Conservation (phyloP, 1,140 invertebrate genomes). For the Apis dorsata region DNA sequence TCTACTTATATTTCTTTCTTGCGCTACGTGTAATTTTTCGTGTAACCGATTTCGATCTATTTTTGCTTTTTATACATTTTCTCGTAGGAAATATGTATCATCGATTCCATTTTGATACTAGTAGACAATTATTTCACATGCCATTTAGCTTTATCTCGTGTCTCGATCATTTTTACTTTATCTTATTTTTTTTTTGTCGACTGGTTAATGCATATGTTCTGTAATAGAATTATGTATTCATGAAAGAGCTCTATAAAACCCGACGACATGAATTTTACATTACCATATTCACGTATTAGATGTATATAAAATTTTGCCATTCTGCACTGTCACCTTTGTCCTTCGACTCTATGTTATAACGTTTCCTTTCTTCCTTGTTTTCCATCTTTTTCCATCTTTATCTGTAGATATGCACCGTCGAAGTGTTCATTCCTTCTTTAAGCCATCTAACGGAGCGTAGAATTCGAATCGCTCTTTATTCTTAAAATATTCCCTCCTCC, state of each 20-base stretch:
- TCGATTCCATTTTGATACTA: too few species aligned
- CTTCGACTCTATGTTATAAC: neutral
- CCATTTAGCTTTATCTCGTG: neutral
- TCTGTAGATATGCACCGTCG: neutral
- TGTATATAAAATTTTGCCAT: constrained; percentile 31
- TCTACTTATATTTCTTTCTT: neutral
- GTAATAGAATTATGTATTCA: constrained; percentile 42
- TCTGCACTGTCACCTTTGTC: neutral
- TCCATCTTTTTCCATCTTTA: neutral
- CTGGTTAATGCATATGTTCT: constrained; percentile 29
- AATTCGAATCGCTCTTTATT: neutral
- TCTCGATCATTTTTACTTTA: neutral
- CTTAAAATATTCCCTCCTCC: neutral
- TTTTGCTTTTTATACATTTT: neutral
- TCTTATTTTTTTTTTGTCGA: neutral
- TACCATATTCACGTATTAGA: constrained; percentile 32
- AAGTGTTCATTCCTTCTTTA: neutral
- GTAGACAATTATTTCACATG: neutral
- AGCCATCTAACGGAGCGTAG: neutral
- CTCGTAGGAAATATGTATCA: neutral
- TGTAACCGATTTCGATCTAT: neutral
- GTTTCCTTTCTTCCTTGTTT: neutral
- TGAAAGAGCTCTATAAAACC: constrained; percentile 22
- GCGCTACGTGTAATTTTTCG: neutral
- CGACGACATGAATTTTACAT: constrained; percentile 37